Conservation (phyloP, 2,888 invertebrate species). For the Thyatira batis region DNA sequence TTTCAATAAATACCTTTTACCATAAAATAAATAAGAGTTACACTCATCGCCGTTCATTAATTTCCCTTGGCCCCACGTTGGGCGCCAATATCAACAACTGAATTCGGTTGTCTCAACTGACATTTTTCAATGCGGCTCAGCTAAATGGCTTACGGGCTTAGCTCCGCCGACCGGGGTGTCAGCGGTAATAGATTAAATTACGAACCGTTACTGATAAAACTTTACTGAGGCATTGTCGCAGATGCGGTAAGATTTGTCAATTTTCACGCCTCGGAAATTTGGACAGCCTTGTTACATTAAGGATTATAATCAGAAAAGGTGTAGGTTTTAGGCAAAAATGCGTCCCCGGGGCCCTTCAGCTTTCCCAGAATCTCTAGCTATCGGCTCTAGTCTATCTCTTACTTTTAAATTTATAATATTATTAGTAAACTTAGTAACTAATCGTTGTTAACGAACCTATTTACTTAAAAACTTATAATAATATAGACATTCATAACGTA, state of each 20-base stretch:
- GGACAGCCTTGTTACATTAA: not conserved
- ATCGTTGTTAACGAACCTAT: no score
- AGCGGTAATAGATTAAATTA: slow-evolving; percentile 36
- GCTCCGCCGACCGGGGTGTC: slow-evolving; percentile 11
- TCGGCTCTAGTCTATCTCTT: no score
- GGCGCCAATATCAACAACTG: slow-evolving; percentile 31
- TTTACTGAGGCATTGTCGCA: slow-evolving; percentile 9
- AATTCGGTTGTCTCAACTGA: slow-evolving; percentile 7
- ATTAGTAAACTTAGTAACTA: no score
- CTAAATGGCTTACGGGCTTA: slow-evolving; percentile 41
- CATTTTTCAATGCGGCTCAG: slow-evolving; percentile 36
- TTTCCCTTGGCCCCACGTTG: slow-evolving; percentile 19
- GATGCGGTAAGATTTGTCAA: not conserved
- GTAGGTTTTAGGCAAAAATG: not conserved
- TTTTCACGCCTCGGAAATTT: not conserved
- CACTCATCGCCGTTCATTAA: not conserved
- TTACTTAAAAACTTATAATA: no score
- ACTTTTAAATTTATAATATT: no score
- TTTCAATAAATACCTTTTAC: no score
- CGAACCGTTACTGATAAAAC: slow-evolving; percentile 18
- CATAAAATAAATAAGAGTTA: not conserved
- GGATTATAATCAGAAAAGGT: not conserved
- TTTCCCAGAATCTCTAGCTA: no score
- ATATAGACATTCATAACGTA: not conserved
- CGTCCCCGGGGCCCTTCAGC: no score